Evolutionary conservation across 2,113 vertebrate species (phyloP).

Genomic region (Perca schrenkii): DNA sequence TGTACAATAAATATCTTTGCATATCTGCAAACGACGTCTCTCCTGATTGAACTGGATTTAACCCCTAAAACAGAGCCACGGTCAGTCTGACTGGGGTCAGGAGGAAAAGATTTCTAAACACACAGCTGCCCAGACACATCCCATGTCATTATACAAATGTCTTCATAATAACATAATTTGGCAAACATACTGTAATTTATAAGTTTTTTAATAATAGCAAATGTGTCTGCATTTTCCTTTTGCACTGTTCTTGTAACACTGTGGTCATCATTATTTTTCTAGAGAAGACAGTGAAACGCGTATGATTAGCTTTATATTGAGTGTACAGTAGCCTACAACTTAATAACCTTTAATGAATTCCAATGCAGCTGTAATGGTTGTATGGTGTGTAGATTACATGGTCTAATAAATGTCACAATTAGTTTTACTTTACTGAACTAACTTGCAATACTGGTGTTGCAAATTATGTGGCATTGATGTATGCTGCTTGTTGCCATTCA

Average conservation of each 20-base stretch:
- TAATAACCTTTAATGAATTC: conserved; percentile 1
- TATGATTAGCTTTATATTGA: conserved; percentile 18
- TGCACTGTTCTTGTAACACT: background rate
- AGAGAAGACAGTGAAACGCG: background rate
- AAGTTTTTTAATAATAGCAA: conserved; percentile 9
- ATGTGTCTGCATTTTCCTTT: conserved; percentile 37
- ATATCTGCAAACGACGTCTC: no score
- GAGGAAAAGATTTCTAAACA: conserved; percentile 29
- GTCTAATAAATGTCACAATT: background rate
- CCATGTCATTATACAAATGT: conserved; percentile 45
- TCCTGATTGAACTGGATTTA: conserved; percentile 42
- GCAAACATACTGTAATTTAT: background rate
- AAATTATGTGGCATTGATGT: background rate
- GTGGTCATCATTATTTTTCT: background rate
- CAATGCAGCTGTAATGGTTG: background rate
- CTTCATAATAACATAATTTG: conserved; percentile 33
- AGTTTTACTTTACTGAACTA: background rate
- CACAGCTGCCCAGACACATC: conserved; percentile 24
- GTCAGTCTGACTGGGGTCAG: conserved; percentile 28
- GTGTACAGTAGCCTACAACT: background rate
- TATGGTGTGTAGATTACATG: background rate
- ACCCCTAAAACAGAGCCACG: conserved; percentile 38
- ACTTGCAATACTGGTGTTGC: background rate
- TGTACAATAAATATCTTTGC: no score
- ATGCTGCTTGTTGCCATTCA: background rate